These are phyloP conservation scores for Meganola albula DNA, from an alignment of 2,888 invertebrate genomes.

Conservation along the genomic window DNA sequence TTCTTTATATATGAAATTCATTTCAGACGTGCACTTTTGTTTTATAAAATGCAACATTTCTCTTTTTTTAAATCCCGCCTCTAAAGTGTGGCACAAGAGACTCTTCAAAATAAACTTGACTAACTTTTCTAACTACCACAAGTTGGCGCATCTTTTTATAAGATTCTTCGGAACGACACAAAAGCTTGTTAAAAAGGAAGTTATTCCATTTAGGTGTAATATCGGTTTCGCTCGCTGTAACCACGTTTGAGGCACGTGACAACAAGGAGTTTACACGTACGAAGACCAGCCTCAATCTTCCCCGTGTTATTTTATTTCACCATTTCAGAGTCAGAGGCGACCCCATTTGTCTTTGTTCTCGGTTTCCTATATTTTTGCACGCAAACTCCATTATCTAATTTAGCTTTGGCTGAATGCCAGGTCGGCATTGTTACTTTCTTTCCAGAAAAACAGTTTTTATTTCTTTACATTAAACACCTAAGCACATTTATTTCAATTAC, in stretches of 20 bases:
- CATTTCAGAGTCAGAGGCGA: constrained; percentile 66
- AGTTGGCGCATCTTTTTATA: constrained; percentile 29
- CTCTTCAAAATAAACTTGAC: constrained; percentile 25
- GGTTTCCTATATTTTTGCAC: constrained; percentile 78
- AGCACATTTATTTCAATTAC: constrained; percentile 65
- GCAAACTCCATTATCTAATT: constrained; percentile 79
- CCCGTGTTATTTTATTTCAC: constrained; percentile 68
- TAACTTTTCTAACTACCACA: constrained; percentile 22
- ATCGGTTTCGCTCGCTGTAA: constrained; percentile 34
- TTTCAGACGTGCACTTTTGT: constrained; percentile 7
- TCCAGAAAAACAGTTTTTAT: constrained; percentile 65
- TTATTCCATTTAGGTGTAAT: constrained; percentile 32
- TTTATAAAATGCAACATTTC: constrained; percentile 22
- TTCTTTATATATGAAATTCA: no score
- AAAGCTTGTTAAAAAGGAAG: constrained; percentile 28
- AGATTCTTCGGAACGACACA: constrained; percentile 17
- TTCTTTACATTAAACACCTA: constrained; percentile 65
- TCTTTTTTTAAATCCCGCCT: constrained; percentile 14
- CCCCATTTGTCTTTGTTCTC: constrained; percentile 77
- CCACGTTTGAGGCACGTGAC: constrained; percentile 42
- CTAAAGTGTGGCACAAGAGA: constrained; percentile 20
- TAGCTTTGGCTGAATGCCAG: constrained; percentile 76
- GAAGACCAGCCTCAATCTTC: constrained; percentile 53
- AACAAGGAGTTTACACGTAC: constrained; percentile 33
- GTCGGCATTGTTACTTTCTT: constrained; percentile 70